Percentiles rank a stretch among this genome's conserved stretches.
Conservation (phyloP, 2,888 invertebrate genomes). For the Synanthedon myopaeformis region DNA sequence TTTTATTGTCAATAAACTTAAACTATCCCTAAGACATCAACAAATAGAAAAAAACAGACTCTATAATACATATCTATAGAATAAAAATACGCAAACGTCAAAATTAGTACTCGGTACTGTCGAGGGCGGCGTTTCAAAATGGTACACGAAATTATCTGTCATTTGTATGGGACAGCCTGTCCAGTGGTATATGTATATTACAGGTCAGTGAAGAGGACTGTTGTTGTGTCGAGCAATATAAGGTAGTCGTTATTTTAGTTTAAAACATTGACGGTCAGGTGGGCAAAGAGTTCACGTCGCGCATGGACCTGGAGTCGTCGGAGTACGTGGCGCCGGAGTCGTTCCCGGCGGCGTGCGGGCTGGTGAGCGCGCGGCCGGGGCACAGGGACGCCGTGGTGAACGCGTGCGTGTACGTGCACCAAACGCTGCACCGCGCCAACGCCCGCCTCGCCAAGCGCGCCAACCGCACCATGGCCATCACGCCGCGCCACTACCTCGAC, state of each 20-base stretch:
- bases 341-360: constrained; percentile 89
- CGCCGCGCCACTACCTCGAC: constrained; percentile 97
- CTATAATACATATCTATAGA: too few species aligned
- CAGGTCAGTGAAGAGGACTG: neutral
- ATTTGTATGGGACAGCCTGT: too few species aligned
- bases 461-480: constrained; percentile 96
- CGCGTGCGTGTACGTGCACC: constrained; percentile 98
- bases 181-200: too few species aligned
- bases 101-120: too few species aligned
- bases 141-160: too few species aligned
- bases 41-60: too few species aligned
- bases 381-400: constrained; percentile 99
- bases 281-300: constrained; percentile 95
- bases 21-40: too few species aligned
- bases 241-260: neutral
- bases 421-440: constrained; percentile 96
- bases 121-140: too few species aligned
- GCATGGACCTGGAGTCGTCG: constrained; percentile 92
- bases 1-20: too few species aligned
- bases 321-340: constrained; percentile 89
- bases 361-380: constrained; percentile 78
- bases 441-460: constrained; percentile 90
- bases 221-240: neutral
- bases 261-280: constrained; percentile 58
- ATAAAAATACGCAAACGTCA: too few species aligned